Percentiles rank a stretch among this genome's conserved stretches.
phyloP scores from a whole-genome alignment of 2,797 vertebrate genomes.

The Phataginus tetradactyla region DNA sequence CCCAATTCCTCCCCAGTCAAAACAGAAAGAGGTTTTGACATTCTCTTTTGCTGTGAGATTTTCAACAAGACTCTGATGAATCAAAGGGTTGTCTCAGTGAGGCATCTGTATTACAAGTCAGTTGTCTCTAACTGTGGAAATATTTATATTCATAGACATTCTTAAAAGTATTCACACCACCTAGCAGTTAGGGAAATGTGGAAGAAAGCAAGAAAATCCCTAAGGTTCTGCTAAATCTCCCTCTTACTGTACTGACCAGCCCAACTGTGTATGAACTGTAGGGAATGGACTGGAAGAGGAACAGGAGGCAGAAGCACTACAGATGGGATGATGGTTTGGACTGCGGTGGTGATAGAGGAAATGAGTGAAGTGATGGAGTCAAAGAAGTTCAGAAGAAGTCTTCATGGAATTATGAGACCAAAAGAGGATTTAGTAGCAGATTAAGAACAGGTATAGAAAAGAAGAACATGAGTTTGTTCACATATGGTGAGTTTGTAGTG shows the following conservation, averaged over 20 bases:
- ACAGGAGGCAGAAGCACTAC: no score
- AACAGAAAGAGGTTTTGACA: neutral
- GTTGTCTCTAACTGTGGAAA: neutral
- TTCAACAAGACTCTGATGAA: neutral
- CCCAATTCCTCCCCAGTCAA: neutral
- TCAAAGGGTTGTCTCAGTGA: neutral
- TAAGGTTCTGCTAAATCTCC: neutral
- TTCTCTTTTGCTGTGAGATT: neutral
- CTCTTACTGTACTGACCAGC: no score
- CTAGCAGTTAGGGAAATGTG: neutral
- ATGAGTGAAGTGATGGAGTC: no score
- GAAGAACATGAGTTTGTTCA: neutral
- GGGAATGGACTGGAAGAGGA: no score
- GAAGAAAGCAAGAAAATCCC: neutral
- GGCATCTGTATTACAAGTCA: neutral
- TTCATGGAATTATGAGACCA: neutral
- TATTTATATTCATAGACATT: neutral
- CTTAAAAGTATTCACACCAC: neutral
- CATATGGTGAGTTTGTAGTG: neutral
- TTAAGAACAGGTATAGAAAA: neutral
- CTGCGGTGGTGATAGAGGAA: no score
- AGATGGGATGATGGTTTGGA: no score
- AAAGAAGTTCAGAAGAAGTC: no score
- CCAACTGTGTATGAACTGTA: no score
- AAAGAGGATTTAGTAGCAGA: neutral